Base-by-base conservation (phyloP, 2,113 vertebrate genomes). In the Solea solea region DNA sequence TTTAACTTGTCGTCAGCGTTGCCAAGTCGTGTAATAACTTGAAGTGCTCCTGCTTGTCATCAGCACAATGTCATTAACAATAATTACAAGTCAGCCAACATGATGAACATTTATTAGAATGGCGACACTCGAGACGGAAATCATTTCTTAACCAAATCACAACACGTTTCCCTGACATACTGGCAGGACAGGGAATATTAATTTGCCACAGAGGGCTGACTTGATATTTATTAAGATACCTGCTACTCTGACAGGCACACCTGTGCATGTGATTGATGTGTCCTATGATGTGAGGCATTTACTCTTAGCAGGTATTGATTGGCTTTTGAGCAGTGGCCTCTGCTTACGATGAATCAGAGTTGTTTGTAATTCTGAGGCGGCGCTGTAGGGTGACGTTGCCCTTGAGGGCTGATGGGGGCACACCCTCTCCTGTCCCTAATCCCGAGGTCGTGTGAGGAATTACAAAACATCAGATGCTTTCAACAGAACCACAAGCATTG, bases 21-120 rank as follows among this genome's bases (percentile, higher is more conserved):
- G 73, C 58, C 73, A 15, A 45, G 74, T 71, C 59, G 34, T 81
- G 76, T 59, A 83, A 88, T 87, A 85, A 85, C 69, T 72, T 76
- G 83, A 65, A 72, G 57, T 64, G 79, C 80, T 75, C 74, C 69
- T 63, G 52, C 82, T 68, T 85, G 76, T 88, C 88, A 75, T 76
- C 78, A 48, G 62, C 69, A 52, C 71, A 75, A 58, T 71, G 72
- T 80, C 81, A 85, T 88, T 84, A 91, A 79, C 79, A 72, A 76
- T 88, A 86, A 88, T 88, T 89, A 86, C 76, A 73, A 88, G 82
- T 86, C 87, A 61, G 69, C 54, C 77, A 57, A 79, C 55, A 53
- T 87, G 88, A 89, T 80, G 53, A 80, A 88, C 72, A 61, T 70
- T 88, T 78, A 88, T 86, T 82, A 65, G 67, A 85, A 63, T 59